These are phyloP conservation scores for Glaucopsyche alexis DNA, from an alignment of 2,888 invertebrate species.

Conservation along the genomic window DNA sequence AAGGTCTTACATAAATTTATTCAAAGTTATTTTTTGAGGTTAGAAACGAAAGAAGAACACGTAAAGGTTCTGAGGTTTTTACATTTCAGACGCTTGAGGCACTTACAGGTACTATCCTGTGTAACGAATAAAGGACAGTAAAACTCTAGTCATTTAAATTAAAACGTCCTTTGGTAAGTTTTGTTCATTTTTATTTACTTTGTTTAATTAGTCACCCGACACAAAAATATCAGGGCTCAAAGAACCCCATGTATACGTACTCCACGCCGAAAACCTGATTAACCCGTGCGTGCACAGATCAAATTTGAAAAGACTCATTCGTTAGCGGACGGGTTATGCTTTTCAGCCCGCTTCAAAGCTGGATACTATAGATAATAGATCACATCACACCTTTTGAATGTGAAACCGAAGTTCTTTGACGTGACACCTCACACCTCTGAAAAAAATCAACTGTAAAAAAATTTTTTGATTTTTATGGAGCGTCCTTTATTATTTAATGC, in stretches of 20 bases:
- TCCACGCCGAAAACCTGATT: slow-evolving; percentile 24
- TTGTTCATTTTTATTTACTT: neutral
- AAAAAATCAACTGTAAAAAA: slow-evolving; percentile 23
- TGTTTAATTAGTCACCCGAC: slow-evolving; percentile 14
- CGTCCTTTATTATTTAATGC: slow-evolving; percentile 21
- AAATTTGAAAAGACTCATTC: slow-evolving; percentile 28
- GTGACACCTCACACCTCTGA: slow-evolving; percentile 5
- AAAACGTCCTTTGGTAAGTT: neutral
- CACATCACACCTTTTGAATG: slow-evolving; percentile 30
- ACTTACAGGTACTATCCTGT: too few species aligned
- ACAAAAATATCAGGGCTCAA: neutral
- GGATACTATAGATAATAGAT: slow-evolving; percentile 1
- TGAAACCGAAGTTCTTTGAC: slow-evolving; percentile 21
- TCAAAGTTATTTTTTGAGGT: too few species aligned
- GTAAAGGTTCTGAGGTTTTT: too few species aligned
- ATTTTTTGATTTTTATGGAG: slow-evolving; percentile 11
- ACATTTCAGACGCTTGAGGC: too few species aligned
- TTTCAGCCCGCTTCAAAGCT: slow-evolving; percentile 16
- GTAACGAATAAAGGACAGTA: too few species aligned
- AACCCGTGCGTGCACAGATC: slow-evolving; percentile 20
- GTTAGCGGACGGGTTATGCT: slow-evolving; percentile 16
- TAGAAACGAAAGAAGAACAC: too few species aligned
- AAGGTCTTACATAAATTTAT: too few species aligned
- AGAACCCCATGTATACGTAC: neutral
- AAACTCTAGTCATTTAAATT: too few species aligned